Conservation (phyloP, 2,113 vertebrate genomes). For the Pogonocichla stellata region DNA sequence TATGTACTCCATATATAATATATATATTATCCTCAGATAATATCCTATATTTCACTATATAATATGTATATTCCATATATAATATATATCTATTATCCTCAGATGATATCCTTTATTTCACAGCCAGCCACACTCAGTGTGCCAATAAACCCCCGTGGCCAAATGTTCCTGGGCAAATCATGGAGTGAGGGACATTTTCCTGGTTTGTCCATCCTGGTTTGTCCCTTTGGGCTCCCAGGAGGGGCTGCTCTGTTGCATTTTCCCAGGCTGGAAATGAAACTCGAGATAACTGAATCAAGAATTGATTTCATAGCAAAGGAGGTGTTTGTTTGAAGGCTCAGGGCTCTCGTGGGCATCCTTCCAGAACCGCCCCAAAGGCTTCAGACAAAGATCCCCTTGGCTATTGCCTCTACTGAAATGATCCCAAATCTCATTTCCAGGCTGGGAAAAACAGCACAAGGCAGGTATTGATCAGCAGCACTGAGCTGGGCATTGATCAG, state of each 20-base stretch:
- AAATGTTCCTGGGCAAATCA: background rate
- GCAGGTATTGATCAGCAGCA: background rate
- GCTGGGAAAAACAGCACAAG: background rate
- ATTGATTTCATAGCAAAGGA: background rate
- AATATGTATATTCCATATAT: too few relatives aligned
- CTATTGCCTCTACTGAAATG: rapidly evolving
- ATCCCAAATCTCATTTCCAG: too few relatives aligned
- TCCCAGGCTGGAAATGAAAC: background rate
- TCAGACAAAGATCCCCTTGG: background rate
- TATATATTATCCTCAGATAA: too few relatives aligned
- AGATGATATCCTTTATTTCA: background rate
- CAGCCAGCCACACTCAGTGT: too few relatives aligned
- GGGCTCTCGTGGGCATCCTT: background rate
- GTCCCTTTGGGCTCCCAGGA: background rate
- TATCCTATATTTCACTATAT: too few relatives aligned
- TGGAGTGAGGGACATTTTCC: background rate
- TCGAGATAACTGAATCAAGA: background rate
- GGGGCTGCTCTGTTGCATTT: background rate
- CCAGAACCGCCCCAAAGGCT: background rate
- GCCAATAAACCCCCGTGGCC: background rate
- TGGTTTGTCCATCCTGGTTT: background rate
- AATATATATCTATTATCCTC: too few relatives aligned
- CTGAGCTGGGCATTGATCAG: too few relatives aligned
- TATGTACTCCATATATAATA: too few relatives aligned
- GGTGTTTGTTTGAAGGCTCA: background rate